Conservation (phyloP, 2,888 invertebrate species). For the Protophormia terraenovae region DNA sequence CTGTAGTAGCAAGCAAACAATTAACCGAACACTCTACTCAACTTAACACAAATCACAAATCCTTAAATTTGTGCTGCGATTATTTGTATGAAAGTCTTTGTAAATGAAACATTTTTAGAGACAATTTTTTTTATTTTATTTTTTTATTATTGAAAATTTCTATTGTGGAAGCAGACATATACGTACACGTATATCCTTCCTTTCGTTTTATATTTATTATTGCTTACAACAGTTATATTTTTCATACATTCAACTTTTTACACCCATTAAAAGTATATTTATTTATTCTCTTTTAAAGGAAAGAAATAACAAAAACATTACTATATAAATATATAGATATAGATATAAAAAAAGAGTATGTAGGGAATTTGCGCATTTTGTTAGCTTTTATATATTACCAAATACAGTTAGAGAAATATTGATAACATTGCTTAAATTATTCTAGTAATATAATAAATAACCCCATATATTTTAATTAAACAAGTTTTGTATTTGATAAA, state of each 20-base stretch:
- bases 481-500: too few relatives aligned
- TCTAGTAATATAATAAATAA: too few relatives aligned
- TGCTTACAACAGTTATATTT: background rate
- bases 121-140: background rate
- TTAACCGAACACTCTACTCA: background rate
- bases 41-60: background rate
- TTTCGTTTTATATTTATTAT: constrained; percentile 21
- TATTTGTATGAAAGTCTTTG: background rate
- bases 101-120: background rate
- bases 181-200: too few relatives aligned
- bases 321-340: background rate
- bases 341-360: background rate
- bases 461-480: too few relatives aligned
- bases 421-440: too few relatives aligned
- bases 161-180: constrained; percentile 44
- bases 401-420: background rate
- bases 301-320: background rate
- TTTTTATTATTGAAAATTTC: background rate
- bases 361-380: constrained; percentile 19
- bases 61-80: background rate
- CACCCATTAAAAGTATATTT: background rate
- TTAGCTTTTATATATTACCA: background rate
- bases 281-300: background rate
- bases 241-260: constrained; percentile 1
- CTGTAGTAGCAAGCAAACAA: background rate